Evolutionary conservation across 2,888 invertebrate species (phyloP).

Genomic region (Himalopsyche japonica): DNA sequence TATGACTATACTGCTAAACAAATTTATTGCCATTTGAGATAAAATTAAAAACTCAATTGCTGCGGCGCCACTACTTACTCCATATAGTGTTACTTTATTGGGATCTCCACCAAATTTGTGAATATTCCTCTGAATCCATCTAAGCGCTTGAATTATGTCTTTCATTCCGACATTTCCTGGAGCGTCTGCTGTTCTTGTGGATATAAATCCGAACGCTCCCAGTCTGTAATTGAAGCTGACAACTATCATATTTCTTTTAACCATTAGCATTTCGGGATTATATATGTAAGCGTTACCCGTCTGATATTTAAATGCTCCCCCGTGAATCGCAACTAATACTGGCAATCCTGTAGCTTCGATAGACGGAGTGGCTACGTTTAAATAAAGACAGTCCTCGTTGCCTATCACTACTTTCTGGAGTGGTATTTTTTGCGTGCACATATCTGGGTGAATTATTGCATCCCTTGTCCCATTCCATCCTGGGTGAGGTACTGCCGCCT

Average conservation of each 20-base stretch:
- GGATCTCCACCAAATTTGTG: constrained; percentile 53
- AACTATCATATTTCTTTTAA: constrained; percentile 51
- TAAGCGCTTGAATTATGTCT: constrained; percentile 52
- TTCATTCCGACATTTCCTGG: constrained; percentile 57
- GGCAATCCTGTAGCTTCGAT: constrained; percentile 51
- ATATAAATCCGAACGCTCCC: constrained; percentile 55
- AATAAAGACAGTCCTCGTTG: constrained; percentile 69
- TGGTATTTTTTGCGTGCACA: constrained; percentile 62
- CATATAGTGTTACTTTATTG: constrained; percentile 51
- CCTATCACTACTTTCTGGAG: constrained; percentile 46
- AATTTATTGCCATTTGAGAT: constrained; percentile 47
- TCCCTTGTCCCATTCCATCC: constrained; percentile 64
- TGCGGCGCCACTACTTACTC: constrained; percentile 54
- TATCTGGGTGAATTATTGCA: constrained; percentile 64
- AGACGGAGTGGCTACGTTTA: constrained; percentile 69
- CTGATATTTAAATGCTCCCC: constrained; percentile 53
- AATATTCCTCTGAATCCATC: constrained; percentile 53
- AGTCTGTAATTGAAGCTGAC: constrained; percentile 53
- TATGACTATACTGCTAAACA: constrained; percentile 54
- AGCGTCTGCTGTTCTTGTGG: constrained; percentile 48
- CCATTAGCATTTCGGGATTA: constrained; percentile 51
- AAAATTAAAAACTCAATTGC: constrained; percentile 50
- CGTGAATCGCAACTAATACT: constrained; percentile 56
- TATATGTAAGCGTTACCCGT: constrained; percentile 51
- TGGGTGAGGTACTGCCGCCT: constrained; percentile 62